phyloP scores from a whole-genome alignment of 2,113 vertebrate species.

The Psammodynastes pulverulentus region DNA sequence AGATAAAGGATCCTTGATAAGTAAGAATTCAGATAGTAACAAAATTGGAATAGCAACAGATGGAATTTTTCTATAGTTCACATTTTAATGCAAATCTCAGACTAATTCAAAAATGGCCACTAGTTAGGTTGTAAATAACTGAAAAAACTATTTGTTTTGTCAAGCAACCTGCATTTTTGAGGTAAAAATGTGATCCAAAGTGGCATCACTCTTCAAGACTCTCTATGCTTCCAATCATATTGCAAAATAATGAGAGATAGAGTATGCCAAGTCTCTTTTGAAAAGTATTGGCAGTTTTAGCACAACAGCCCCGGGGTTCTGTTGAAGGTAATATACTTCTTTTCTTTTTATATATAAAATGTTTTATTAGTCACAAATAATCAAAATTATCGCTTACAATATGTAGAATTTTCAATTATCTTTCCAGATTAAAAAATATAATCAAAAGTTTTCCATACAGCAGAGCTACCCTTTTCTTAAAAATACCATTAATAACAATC shows the following conservation, averaged over 20 bases:
- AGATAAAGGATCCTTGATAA: not conserved
- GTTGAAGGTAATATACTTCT: not conserved
- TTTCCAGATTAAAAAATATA: too few species aligned
- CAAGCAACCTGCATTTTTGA: not conserved
- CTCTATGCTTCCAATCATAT: not conserved
- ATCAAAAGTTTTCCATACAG: too few species aligned
- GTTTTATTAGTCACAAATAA: too few species aligned
- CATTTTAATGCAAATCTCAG: not conserved
- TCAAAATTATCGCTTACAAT: too few species aligned
- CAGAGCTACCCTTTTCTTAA: too few species aligned
- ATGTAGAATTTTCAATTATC: too few species aligned
- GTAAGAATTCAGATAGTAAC: not conserved
- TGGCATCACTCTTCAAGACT: not conserved
- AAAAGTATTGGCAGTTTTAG: not conserved
- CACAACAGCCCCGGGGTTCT: not conserved
- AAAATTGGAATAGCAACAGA: not conserved
- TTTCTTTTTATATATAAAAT: too few species aligned
- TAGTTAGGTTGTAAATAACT: not conserved
- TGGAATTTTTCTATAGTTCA: not conserved
- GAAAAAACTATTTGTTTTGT: not conserved
- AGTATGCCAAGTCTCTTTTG: not conserved
- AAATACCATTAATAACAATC: too few species aligned
- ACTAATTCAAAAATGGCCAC: not conserved
- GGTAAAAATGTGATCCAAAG: not conserved
- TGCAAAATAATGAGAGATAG: not conserved